Conservation (phyloP, 2,113 vertebrate species). For the Erythrolamprus reginae region DNA sequence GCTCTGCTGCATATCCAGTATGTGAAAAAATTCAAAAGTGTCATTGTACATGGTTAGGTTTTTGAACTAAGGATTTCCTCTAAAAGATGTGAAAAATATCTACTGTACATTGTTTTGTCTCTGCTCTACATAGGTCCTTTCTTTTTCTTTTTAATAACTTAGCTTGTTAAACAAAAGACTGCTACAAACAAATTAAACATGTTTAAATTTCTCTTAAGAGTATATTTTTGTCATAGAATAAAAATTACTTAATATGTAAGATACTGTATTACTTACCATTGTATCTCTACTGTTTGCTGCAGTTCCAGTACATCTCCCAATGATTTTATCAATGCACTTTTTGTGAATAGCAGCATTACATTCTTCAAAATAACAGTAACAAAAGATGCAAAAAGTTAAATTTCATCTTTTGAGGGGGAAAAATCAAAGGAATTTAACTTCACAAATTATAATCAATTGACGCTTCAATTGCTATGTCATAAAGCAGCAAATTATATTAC, state of each 20-base stretch:
- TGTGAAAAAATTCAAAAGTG: neutral
- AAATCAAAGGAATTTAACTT: neutral
- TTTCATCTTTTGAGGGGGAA: slow-evolving; percentile 15
- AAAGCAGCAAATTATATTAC: neutral
- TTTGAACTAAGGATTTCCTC: neutral
- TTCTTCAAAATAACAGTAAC: slow-evolving; percentile 71
- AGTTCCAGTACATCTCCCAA: slow-evolving; percentile 93
- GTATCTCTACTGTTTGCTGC: slow-evolving; percentile 97
- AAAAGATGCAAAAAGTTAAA: slow-evolving; percentile 25
- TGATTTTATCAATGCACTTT: slow-evolving; percentile 99
- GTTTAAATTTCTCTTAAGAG: neutral
- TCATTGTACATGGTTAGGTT: neutral
- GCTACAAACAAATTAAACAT: neutral
- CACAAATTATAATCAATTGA: neutral
- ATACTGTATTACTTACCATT: slow-evolving; percentile 73
- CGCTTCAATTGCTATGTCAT: neutral
- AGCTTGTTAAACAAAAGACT: neutral
- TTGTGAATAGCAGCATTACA: slow-evolving; percentile 99
- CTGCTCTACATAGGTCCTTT: neutral
- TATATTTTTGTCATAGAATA: neutral
- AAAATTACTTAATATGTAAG: neutral
- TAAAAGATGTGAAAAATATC: neutral
- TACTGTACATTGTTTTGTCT: neutral
- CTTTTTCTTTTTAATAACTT: neutral
- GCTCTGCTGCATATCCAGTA: neutral